Conservation (phyloP, 53 echinoderm and acorn worm species). For the Antedon mediterranea region DNA sequence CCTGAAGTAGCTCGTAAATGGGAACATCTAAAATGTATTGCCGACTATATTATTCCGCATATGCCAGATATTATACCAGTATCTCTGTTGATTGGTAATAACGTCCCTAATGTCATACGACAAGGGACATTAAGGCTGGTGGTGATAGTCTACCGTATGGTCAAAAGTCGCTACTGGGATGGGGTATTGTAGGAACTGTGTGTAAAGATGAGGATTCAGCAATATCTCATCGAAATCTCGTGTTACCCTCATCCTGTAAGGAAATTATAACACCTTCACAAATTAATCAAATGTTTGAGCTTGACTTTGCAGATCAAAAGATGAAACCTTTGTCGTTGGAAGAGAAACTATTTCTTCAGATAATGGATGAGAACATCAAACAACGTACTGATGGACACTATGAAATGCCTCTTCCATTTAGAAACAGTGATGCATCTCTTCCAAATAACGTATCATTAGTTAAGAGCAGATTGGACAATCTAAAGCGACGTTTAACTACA, state of each 20-base stretch:
- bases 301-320: conserved; percentile 11
- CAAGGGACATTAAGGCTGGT: conserved; percentile 13
- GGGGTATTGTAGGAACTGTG: conserved; percentile 12
- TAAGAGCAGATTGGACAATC: conserved; percentile 17
- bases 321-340: conserved; percentile 9
- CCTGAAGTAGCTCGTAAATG: conserved; percentile 17
- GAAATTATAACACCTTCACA: too few relatives aligned
- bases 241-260: too few relatives aligned
- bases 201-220: too few relatives aligned
- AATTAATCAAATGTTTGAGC: conserved; percentile 9
- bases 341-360: conserved; percentile 12
- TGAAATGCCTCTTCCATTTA: conserved; percentile 10
- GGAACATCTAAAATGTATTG: conserved; percentile 19
- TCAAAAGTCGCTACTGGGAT: conserved; percentile 11
- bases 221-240: too few relatives aligned
- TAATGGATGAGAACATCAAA: conserved; percentile 11
- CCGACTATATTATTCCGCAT: conserved; percentile 17
- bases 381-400: conserved; percentile 3
- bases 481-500: conserved; percentile 9
- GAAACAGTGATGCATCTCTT: neutral
- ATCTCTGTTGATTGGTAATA: conserved; percentile 20
- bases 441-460: conserved; percentile 18
- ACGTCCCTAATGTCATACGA: conserved; percentile 18
- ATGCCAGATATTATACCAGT: conserved; percentile 6
- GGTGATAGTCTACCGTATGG: conserved; percentile 27